Base-by-base conservation (phyloP, 2,113 vertebrate species). In the Ailurus styani region DNA sequence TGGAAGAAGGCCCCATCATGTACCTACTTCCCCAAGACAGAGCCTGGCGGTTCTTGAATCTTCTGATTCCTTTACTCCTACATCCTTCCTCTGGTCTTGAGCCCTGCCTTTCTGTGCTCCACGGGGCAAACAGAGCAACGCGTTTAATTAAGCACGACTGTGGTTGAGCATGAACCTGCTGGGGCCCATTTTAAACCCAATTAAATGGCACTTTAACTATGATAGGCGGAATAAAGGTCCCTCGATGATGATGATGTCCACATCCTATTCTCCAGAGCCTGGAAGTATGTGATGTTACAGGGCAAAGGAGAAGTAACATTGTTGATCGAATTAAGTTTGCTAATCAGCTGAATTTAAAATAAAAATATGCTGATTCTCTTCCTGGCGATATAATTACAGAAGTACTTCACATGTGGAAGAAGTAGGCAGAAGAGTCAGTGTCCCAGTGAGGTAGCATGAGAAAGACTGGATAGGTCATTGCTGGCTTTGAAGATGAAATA, bases 401-500 rank as follows among this genome's bases (percentile, higher is more conserved):
- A 23, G 21, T 50, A 77, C 27, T 96, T 95, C 91, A 95, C 9
- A 70, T 75, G n/a, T 84, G 40, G 34, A 73, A 57, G 45, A 62
- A 40, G 17, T 45, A 83, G 34, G 88, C 47, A 62, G 7, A 83
- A 66, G 34, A 83, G 17, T 83, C 54, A 40, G 11, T 85, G 37
- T 85, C 14, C 45, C 31, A 86, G 42, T 29, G 17, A 93, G 72
- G 47, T 42, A 57, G 42, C 37, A 88, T 23, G 50, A 37, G 23
- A 87, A 90, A 90, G 60, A 34, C 42, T 90, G 2, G 50, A 55
- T 2, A 47, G 15, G 31, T n/a, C 75, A 47, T 27, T 60, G 10
- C 77, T 95, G 17, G 42, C 75, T 95, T 91, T 88, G 20, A 93
- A 97, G 23, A 81, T 50, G n/a, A 47, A 93, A 81, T n/a, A 37